Percentiles rank a stretch among this genome's conserved stretches.
These are phyloP conservation scores for Lycia hirtaria DNA, from an alignment of 2,888 invertebrate species.

Conservation along the genomic window DNA sequence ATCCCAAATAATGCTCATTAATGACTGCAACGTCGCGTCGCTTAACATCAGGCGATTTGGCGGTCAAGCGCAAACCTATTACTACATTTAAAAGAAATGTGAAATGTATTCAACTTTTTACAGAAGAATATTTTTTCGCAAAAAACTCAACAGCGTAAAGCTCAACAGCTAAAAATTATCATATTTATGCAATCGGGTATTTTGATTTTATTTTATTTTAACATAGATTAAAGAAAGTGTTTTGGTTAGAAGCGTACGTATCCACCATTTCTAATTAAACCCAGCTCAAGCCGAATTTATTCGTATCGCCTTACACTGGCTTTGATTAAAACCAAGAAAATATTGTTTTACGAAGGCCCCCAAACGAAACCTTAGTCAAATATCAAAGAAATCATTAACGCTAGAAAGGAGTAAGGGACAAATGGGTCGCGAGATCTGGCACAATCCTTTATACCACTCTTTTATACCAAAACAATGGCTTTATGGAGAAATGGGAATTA, in stretches of 20 bases:
- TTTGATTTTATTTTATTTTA: too few relatives aligned
- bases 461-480: slow-evolving; percentile 45
- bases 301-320: slow-evolving; percentile 44
- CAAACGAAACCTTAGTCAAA: slow-evolving; percentile 50
- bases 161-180: too few relatives aligned
- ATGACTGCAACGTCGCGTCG: too few relatives aligned
- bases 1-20: too few relatives aligned
- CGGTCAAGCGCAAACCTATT: too few relatives aligned
- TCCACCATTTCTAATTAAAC: slow-evolving; percentile 40
- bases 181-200: too few relatives aligned
- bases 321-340: slow-evolving; percentile 46
- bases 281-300: slow-evolving; percentile 37
- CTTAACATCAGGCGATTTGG: too few relatives aligned
- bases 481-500: slow-evolving; percentile 13
- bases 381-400: slow-evolving; percentile 59
- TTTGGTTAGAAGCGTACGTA: background rate
- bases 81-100: too few relatives aligned
- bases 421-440: slow-evolving; percentile 40
- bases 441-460: slow-evolving; percentile 39
- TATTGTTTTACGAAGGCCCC: slow-evolving; percentile 43
- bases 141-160: too few relatives aligned
- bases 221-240: too few relatives aligned
- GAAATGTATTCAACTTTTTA: too few relatives aligned
- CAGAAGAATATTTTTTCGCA: too few relatives aligned
- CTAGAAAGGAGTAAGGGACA: slow-evolving; percentile 49